These are phyloP conservation scores for Aphrocallistes beatrix DNA, from an alignment of 37 sponge, comb jelly and placozoan species.

Conservation along the genomic window DNA sequence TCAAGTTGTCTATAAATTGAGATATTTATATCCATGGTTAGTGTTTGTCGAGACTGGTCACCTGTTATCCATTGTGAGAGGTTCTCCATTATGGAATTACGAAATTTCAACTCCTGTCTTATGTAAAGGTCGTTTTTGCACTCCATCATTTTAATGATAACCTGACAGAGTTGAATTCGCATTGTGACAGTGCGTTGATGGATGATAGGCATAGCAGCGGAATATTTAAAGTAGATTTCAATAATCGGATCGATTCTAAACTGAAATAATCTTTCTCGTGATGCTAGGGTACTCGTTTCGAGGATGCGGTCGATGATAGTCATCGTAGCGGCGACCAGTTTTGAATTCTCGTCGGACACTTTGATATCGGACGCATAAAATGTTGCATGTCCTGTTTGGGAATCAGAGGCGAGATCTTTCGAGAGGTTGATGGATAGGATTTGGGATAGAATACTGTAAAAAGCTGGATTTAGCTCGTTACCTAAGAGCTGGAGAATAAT, in stretches of 20 bases:
- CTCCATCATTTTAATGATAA: conserved; percentile 16
- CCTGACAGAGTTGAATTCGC: background rate
- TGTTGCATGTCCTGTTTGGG: background rate
- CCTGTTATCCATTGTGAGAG: background rate
- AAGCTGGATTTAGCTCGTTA: conserved; percentile 16
- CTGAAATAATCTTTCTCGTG: background rate
- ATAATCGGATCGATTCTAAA: conserved; percentile 9
- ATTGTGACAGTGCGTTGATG: background rate
- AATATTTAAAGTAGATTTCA: background rate
- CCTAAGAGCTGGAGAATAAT: background rate
- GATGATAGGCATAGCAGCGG: background rate
- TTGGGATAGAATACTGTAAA: background rate
- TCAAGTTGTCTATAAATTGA: background rate
- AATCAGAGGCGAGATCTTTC: background rate
- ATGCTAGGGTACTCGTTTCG: background rate
- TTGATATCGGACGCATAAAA: background rate
- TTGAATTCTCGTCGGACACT: background rate
- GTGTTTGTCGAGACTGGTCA: background rate
- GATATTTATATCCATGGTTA: background rate
- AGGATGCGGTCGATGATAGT: background rate
- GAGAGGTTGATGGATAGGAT: background rate
- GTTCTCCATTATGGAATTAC: conserved; percentile 3
- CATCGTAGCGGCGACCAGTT: background rate
- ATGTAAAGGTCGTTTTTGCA: background rate
- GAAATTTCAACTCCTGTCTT: background rate